Conservation (phyloP, 2,113 vertebrate genomes). For the Cyanoramphus novaezelandiae region DNA sequence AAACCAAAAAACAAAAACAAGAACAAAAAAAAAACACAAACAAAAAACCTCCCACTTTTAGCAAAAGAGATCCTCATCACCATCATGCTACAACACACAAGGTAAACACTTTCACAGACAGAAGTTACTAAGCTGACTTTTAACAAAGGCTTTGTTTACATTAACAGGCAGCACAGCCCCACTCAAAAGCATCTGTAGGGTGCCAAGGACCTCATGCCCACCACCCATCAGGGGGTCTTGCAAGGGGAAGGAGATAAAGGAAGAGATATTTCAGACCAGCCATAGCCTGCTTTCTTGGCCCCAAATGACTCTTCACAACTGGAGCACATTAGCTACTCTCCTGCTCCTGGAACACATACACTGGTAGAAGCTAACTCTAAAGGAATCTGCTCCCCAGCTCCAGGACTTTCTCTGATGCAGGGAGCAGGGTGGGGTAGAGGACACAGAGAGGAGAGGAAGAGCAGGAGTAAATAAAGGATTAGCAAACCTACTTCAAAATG, state of each 20-base stretch:
- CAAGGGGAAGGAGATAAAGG: accelerated
- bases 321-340: neutral
- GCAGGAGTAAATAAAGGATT: neutral
- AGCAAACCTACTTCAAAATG: accelerated
- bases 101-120: neutral
- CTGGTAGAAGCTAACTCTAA: neutral
- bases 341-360: accelerated
- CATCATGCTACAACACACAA: accelerated
- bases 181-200: neutral
- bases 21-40: too few relatives aligned
- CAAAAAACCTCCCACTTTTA: accelerated
- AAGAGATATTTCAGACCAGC: neutral
- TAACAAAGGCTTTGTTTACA: neutral
- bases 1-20: too few relatives aligned
- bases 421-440: neutral
- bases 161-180: neutral
- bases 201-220: neutral
- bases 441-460: neutral
- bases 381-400: accelerated
- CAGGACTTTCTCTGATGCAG: accelerated
- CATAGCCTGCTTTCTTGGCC: accelerated
- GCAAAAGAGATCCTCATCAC: neutral
- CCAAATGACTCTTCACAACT: accelerated
- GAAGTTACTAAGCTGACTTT: neutral
- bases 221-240: too few relatives aligned